Base-by-base conservation (phyloP, 2,888 invertebrate genomes). In the Parnassius mnemosyne region DNA sequence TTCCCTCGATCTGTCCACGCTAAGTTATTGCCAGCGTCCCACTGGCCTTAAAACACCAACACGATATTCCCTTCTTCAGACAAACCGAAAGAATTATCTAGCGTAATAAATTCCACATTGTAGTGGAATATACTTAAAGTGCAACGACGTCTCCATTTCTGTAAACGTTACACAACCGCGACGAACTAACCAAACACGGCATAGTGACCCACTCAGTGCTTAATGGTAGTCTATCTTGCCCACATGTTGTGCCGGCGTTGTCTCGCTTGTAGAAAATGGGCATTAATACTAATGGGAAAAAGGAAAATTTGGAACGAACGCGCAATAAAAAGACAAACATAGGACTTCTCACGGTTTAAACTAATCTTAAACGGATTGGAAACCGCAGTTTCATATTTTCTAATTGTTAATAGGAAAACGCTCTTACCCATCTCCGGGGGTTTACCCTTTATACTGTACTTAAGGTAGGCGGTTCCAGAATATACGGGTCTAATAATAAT, bases 181-280 rank as follows among this genome's bases (percentile, higher is more conserved):
- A 66, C 53, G 49, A 59, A 65, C 57, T 54, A 66, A 57, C 70
- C 70, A 68, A 73, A 73, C 70, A 70, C 61, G 73, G 73, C 71
- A 70, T 66, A 68, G 67, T 74, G 70, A 71, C 76, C 76, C 66
- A 74, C 68, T 70, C 62, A 54, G 59, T 61, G 62, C 67, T 69
- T 69, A 71, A 73, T 70, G 70, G 66, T 67, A 67, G 49, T 49
- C 49, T 49, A 49, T 71, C 68, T 69, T 69, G 68, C 62, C 65
- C 70, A 68, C 71, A 69, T 66, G 65, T 55, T 60, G 62, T 12
- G 49, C 9, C 62, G 69, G 61, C 65, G 66, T 66, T 64, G 67
- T 66, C 67, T 69, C 65, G 53, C 52, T 60, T 53, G 65, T 64
- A 64, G 63, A 66, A 65, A 66, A 66, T 64, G 62, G 62, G 56